Evolutionary conservation across 2,888 invertebrate genomes (phyloP).

Genomic region (Melinaea marsaeus): DNA sequence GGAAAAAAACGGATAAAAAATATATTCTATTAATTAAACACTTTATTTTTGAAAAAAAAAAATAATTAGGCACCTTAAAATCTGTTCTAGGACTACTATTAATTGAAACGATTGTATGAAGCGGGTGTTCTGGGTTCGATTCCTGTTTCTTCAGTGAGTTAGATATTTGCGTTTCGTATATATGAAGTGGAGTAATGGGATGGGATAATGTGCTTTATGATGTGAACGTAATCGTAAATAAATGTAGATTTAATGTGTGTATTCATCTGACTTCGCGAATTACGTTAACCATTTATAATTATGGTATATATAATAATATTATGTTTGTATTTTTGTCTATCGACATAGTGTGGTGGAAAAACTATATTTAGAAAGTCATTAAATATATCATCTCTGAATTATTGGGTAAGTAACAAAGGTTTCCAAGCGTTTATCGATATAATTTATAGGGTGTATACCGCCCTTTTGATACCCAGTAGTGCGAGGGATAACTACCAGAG

Average conservation of each 20-base stretch:
- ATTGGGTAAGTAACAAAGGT: conserved; percentile 7
- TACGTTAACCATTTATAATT: too few species aligned
- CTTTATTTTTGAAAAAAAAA: too few species aligned
- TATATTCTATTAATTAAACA: not conserved
- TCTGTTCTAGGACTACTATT: conserved; percentile 4
- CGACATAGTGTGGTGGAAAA: not conserved
- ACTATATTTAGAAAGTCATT: conserved; percentile 20
- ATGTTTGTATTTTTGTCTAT: not conserved
- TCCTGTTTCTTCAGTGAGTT: conserved; percentile 9
- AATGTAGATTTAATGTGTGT: too few species aligned
- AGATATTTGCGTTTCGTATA: too few species aligned
- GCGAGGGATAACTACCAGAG: conserved; percentile 22
- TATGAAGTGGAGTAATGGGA: too few species aligned
- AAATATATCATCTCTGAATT: conserved; percentile 13
- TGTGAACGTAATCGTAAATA: too few species aligned
- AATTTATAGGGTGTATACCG: conserved; percentile 25
- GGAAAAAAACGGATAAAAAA: conserved; percentile 1
- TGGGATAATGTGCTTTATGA: too few species aligned
- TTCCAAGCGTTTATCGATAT: conserved; percentile 23
- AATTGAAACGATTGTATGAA: conserved; percentile 13
- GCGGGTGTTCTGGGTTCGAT: conserved; percentile 22
- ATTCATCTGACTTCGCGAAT: too few species aligned
- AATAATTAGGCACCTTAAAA: too few species aligned
- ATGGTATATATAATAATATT: too few species aligned
- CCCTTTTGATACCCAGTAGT: conserved; percentile 20